A percentile compares a stretch with the other conserved stretches of the same genome.
phyloP scores from a whole-genome alignment of 2,113 vertebrate genomes.

The Arvicanthis niloticus region DNA sequence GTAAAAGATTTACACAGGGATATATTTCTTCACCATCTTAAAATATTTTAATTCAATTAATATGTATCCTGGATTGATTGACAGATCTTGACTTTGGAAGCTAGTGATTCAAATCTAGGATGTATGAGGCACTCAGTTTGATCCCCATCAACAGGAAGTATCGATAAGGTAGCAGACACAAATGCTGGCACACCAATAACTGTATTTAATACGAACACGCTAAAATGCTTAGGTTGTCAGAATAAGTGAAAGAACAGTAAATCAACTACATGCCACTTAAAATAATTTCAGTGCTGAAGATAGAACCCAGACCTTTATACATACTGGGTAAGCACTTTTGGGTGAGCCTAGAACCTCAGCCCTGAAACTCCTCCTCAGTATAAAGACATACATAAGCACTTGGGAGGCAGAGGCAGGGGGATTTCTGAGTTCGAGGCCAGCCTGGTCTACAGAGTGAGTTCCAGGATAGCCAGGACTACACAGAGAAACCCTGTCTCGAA shows the following conservation, averaged over 20 bases:
- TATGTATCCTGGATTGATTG: background rate
- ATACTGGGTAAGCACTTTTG: background rate
- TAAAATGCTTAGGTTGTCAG: background rate
- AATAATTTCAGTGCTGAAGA: background rate
- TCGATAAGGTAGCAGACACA: background rate
- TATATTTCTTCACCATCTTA: background rate
- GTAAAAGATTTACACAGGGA: background rate
- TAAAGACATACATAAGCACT: too few species aligned
- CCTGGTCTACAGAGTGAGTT: too few species aligned
- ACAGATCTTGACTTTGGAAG: constrained; percentile 8
- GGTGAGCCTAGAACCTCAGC: background rate
- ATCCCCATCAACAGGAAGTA: background rate
- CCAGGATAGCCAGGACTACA: too few species aligned
- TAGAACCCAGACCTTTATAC: background rate
- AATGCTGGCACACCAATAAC: background rate
- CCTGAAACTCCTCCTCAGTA: background rate
- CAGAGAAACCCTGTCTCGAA: too few species aligned
- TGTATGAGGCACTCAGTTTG: background rate
- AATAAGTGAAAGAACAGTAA: constrained; percentile 19
- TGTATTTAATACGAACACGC: background rate
- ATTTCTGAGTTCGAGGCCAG: too few species aligned
- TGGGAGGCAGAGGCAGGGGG: too few species aligned
- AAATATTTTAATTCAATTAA: constrained; percentile 4
- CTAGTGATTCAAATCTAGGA: background rate
- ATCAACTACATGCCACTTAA: background rate